phyloP scores from a whole-genome alignment of 2,797 vertebrate genomes.

The Percopsis omiscomaycus region DNA sequence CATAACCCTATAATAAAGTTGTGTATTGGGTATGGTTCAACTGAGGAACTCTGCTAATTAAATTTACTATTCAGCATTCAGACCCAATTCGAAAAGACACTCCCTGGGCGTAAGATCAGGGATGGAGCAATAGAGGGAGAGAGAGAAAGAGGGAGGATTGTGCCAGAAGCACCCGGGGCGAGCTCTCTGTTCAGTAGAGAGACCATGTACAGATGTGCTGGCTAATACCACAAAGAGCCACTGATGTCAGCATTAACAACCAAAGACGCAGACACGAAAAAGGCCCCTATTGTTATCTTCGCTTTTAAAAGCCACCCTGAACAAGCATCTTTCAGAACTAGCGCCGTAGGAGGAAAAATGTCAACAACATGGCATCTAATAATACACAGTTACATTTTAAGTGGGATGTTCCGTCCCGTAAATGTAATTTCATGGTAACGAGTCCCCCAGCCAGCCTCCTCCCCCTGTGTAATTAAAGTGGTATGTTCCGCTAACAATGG shows the following conservation, averaged over 20 bases:
- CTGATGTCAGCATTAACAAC: slow-evolving; percentile 67
- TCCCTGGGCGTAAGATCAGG: slow-evolving; percentile 51
- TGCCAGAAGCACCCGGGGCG: slow-evolving; percentile 73
- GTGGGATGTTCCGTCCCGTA: slow-evolving; percentile 49
- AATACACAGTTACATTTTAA: slow-evolving; percentile 49
- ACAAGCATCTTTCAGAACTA: slow-evolving; percentile 27
- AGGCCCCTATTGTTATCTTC: slow-evolving; percentile 63
- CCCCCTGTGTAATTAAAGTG: slow-evolving; percentile 56
- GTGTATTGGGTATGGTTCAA: too few species aligned
- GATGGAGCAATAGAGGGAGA: slow-evolving; percentile 19
- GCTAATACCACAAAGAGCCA: slow-evolving; percentile 67
- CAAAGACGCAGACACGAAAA: slow-evolving; percentile 56
- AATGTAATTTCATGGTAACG: slow-evolving; percentile 62
- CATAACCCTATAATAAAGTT: too few species aligned
- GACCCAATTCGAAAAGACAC: slow-evolving; percentile 61
- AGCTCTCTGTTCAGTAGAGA: slow-evolving; percentile 51
- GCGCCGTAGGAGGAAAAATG: slow-evolving; percentile 23
- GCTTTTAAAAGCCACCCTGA: slow-evolving; percentile 13
- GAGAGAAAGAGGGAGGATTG: slow-evolving; percentile 28
- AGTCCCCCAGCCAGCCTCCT: slow-evolving; percentile 39
- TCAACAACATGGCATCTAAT: slow-evolving; percentile 47
- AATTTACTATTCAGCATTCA: slow-evolving; percentile 50
- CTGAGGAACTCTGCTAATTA: too few species aligned
- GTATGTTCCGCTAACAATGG: slow-evolving; percentile 41
- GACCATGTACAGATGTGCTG: slow-evolving; percentile 71